Base-by-base conservation (phyloP, 2,888 invertebrate genomes). In the Euzophera pinguis region DNA sequence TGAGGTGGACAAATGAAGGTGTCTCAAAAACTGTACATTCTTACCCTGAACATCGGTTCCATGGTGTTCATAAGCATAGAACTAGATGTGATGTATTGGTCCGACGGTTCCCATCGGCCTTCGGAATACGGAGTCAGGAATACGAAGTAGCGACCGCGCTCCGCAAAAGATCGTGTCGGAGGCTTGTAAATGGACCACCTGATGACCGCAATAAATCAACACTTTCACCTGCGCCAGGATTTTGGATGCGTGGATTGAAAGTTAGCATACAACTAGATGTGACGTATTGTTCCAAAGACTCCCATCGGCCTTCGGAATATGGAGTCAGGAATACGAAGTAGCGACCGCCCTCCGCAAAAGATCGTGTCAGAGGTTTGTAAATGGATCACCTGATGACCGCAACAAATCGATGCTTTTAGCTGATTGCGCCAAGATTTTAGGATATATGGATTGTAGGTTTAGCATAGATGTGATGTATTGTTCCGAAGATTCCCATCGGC, bases 111-210 rank as follows among this genome's bases (percentile, higher is more conserved):
- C 78, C 80, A 83, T 14, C 68, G 64, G 0, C 73, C 71, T 0
- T 29, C 37, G 0, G 54, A 56, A 0, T 60, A 54, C 0, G 84
- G 63, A 1, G 74, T 67, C n/a, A 83, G 70, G 62, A 59, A 84
- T 0, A 73, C 67, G 61, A 76, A 84, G 55, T 78, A 78, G 5
- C 49, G 47, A 0, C 78, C 78, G 0, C 56, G 43, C 3, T 71
- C 58, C 34, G 64, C 39, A n/a, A 53, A 52, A 65, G 2, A 63
- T 57, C 1, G 52, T 22, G 6, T 67, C 60, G 22, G 73, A 3
- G 81, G 81, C 60, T 86, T 85, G 69, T 82, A 85, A 9, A 86
- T 58, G 56, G 74, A 78, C 85, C 85, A 86, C 85, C 86, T 84
- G 51, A 27, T 8, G 17, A n/a, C n/a, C 8, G 12, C 13, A n/a